Evolutionary conservation across 2,113 vertebrate species (phyloP).

Genomic region (Melanostigma gelatinosum): DNA sequence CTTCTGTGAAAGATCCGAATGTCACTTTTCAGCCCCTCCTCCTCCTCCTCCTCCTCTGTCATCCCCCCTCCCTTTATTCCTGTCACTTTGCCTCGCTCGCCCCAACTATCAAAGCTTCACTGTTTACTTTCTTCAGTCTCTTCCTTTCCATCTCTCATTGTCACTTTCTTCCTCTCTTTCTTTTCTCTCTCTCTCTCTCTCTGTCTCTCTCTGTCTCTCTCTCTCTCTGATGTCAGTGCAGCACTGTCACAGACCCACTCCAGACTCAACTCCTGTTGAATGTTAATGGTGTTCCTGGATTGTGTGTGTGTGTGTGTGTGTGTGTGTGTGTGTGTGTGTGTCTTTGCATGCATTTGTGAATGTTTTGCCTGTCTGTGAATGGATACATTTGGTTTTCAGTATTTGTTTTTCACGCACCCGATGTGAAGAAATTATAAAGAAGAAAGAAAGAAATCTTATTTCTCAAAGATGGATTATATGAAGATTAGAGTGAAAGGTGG

Average conservation of each 20-base stretch:
- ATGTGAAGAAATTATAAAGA: no score
- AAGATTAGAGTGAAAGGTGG: no score
- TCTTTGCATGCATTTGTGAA: neutral
- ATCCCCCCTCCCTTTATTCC: slow-evolving; percentile 17
- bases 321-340: slow-evolving; percentile 3
- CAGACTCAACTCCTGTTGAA: slow-evolving; percentile 51
- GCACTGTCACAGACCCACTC: slow-evolving; percentile 51
- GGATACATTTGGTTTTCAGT: neutral
- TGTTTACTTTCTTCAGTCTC: slow-evolving; percentile 40
- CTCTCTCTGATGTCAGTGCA: slow-evolving; percentile 56
- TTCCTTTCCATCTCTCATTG: slow-evolving; percentile 33
- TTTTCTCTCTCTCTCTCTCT: slow-evolving; percentile 16
- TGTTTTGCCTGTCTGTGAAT: neutral
- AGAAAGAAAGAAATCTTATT: no score
- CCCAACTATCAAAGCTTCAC: slow-evolving; percentile 48
- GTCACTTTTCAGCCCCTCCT: slow-evolving; percentile 44
- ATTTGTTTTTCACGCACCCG: no score
- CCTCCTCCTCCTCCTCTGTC: slow-evolving; percentile 6
- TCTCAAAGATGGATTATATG: no score
- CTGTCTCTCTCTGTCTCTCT: slow-evolving; percentile 18
- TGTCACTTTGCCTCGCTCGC: slow-evolving; percentile 31
- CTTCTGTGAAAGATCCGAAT: slow-evolving; percentile 57
- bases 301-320: neutral
- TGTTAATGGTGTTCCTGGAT: slow-evolving; percentile 56
- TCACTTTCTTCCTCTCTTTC: slow-evolving; percentile 19